These are phyloP conservation scores for Sycobia sp. DNA, from an alignment of 1,140 invertebrate genomes.

Conservation along the genomic window DNA sequence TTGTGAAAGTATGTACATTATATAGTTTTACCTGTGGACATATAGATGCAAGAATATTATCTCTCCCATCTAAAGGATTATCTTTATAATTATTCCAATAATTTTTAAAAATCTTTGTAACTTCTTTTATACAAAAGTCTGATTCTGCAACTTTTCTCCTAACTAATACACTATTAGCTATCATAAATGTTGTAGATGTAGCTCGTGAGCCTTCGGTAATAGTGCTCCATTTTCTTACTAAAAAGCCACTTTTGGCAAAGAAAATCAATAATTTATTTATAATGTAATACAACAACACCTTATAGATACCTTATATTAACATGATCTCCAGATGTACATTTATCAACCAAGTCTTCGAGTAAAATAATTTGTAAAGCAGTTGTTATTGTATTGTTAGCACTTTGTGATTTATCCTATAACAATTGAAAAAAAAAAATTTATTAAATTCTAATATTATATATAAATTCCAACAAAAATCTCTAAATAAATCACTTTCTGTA, in stretches of 20 bases:
- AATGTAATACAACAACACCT: background rate
- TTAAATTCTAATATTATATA: background rate
- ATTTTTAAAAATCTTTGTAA: slow-evolving; percentile 71
- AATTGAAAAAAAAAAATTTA: slow-evolving; percentile 15
- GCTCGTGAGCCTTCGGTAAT: slow-evolving; percentile 65
- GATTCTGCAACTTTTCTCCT: slow-evolving; percentile 50
- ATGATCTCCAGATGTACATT: slow-evolving; percentile 88
- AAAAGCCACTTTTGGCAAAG: slow-evolving; percentile 70
- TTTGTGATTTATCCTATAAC: slow-evolving; percentile 49
- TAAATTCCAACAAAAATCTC: too few species aligned
- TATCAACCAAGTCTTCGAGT: slow-evolving; percentile 86
- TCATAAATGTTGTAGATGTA: slow-evolving; percentile 60
- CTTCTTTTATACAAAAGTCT: slow-evolving; percentile 62
- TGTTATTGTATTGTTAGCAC: slow-evolving; percentile 37
- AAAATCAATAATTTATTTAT: slow-evolving; percentile 26
- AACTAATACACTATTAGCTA: slow-evolving; percentile 54
- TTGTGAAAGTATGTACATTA: background rate
- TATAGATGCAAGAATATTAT: slow-evolving; percentile 81
- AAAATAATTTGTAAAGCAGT: slow-evolving; percentile 66
- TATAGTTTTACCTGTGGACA: slow-evolving; percentile 75
- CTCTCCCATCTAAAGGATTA: slow-evolving; percentile 72
- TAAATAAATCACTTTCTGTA: too few species aligned
- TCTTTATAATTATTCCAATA: slow-evolving; percentile 76
- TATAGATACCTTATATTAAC: slow-evolving; percentile 75
- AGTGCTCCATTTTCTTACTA: slow-evolving; percentile 76